Percentiles rank a stretch among this genome's conserved stretches.
Conservation (phyloP, 2,797 vertebrate genomes). For the Poecilia wingei region DNA sequence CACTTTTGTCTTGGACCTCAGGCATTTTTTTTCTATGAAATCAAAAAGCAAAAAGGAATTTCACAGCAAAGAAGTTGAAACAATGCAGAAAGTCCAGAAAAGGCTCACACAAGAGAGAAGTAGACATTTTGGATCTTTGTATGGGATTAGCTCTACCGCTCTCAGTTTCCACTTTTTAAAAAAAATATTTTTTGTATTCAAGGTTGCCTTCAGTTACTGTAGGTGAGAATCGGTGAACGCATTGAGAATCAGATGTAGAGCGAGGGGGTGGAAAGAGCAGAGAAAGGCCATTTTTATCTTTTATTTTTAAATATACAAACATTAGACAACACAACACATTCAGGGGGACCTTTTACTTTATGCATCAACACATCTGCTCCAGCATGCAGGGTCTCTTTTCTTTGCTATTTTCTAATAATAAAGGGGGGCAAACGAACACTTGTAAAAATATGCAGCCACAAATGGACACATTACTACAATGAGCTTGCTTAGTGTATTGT, state of each 20-base stretch:
- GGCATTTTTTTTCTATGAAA: conserved; percentile 16
- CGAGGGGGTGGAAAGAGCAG: conserved; percentile 10
- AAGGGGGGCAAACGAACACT: conserved; percentile 6
- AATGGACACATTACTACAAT: conserved; percentile 23
- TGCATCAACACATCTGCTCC: conserved; percentile 18
- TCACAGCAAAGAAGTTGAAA: conserved; percentile 21
- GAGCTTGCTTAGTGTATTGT: conserved; percentile 12
- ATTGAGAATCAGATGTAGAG: conserved; percentile 43
- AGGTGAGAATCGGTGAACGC: conserved; percentile 43
- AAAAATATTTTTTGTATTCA: conserved; percentile 59
- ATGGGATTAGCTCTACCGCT: conserved; percentile 50
- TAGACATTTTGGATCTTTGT: conserved; percentile 40
- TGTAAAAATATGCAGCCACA: conserved; percentile 7
- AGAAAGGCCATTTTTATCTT: conserved; percentile 37
- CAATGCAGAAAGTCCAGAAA: conserved; percentile 19
- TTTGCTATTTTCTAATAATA: neutral
- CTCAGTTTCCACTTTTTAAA: conserved; percentile 41
- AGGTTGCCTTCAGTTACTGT: conserved; percentile 45
- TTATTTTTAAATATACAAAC: conserved; percentile 23
- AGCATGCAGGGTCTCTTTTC: conserved; percentile 30
- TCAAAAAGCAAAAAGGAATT: conserved; percentile 33
- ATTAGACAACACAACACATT: conserved; percentile 39
- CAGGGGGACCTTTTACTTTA: conserved; percentile 31
- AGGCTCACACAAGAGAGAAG: conserved; percentile 26
- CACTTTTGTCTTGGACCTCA: conserved; percentile 22